Evolutionary conservation across 2,888 invertebrate genomes (phyloP).

Genomic region (Keiferia lycopersicella): DNA sequence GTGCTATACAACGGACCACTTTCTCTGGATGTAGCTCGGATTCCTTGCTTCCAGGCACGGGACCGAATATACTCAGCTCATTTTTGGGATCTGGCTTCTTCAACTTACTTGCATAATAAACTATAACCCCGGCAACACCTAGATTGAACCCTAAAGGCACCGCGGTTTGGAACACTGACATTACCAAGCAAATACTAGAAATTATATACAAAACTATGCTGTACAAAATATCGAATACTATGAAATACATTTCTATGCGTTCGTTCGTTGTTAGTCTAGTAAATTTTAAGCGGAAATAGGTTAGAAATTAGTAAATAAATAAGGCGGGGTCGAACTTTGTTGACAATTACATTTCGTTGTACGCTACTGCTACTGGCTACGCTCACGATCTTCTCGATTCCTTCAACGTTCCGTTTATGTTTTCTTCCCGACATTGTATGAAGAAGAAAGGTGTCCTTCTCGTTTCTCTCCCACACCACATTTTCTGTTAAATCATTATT

Average conservation of each 20-base stretch:
- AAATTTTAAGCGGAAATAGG: conserved; percentile 42
- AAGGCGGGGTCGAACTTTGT: conserved; percentile 31
- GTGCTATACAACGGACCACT: conserved; percentile 85
- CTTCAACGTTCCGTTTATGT: background rate
- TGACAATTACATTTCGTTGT: conserved; percentile 22
- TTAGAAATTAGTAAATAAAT: conserved; percentile 64
- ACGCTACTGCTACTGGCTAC: background rate
- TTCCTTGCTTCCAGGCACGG: conserved; percentile 70
- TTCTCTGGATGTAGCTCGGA: conserved; percentile 64
- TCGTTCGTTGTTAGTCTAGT: conserved; percentile 52
- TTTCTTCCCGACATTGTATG: background rate
- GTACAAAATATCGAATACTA: conserved; percentile 49
- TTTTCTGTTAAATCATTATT: background rate
- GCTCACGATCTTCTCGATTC: background rate
- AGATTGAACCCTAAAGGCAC: conserved; percentile 68
- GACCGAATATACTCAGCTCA: conserved; percentile 77
- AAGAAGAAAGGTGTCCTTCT: background rate
- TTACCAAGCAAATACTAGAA: conserved; percentile 49
- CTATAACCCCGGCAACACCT: conserved; percentile 58
- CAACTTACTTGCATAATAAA: conserved; percentile 63
- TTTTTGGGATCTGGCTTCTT: conserved; percentile 63
- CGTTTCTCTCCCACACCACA: too few species aligned
- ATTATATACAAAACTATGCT: conserved; percentile 53
- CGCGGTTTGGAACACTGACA: conserved; percentile 63
- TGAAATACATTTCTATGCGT: conserved; percentile 59